Conservation (phyloP, 37 sponge, comb jelly and placozoan species). For the Bolinopsis microptera region DNA sequence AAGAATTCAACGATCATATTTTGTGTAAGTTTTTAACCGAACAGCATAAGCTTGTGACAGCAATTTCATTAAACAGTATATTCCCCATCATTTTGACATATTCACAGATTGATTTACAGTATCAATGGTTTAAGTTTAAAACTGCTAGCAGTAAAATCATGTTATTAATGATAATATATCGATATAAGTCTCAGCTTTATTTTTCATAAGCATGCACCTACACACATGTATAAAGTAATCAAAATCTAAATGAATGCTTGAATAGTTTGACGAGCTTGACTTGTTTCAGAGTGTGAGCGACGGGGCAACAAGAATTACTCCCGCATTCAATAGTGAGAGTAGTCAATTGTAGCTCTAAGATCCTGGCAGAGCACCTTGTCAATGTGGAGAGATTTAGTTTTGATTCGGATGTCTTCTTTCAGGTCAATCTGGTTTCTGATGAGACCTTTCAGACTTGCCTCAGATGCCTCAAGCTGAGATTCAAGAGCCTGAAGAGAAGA, state of each 20-base stretch:
- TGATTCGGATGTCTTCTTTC: slow-evolving; percentile 88
- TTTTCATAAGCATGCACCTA: background rate
- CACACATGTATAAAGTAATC: background rate
- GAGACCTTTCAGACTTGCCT: slow-evolving; percentile 78
- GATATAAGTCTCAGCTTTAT: background rate
- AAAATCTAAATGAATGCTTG: background rate
- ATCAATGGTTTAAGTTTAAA: background rate
- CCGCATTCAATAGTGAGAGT: slow-evolving; percentile 26
- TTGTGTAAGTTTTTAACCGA: background rate
- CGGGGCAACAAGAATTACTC: background rate
- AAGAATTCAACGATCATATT: background rate
- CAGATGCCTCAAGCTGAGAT: slow-evolving; percentile 70
- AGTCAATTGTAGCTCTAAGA: slow-evolving; percentile 54
- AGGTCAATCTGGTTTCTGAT: slow-evolving; percentile 78
- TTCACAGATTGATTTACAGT: background rate
- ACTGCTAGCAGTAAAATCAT: background rate
- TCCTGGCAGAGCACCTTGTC: slow-evolving; percentile 80
- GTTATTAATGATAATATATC: background rate
- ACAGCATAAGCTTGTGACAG: background rate
- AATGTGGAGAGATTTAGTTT: slow-evolving; percentile 82
- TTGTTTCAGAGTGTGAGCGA: background rate
- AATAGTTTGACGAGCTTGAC: background rate
- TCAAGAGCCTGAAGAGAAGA: slow-evolving; percentile 69
- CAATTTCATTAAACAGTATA: background rate
- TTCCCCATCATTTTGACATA: background rate